These are phyloP conservation scores for Mus pahari DNA, from an alignment of 2,113 vertebrate genomes.

Conservation along the genomic window DNA sequence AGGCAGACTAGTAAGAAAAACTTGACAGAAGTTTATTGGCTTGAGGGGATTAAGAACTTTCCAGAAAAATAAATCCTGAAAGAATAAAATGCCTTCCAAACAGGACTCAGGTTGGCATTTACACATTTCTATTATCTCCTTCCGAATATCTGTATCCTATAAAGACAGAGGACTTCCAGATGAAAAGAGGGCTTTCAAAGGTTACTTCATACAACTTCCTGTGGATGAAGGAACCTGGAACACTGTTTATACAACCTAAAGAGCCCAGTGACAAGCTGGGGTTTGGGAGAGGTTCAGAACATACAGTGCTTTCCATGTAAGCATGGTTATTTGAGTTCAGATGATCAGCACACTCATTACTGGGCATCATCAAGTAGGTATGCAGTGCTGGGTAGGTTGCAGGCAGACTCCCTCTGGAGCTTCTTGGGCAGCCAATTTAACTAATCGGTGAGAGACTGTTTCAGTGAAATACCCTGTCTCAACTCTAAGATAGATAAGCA, in stretches of 20 bases:
- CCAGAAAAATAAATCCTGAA: neutral
- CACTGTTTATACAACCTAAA: neutral
- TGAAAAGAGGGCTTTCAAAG: neutral
- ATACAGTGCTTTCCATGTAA: neutral
- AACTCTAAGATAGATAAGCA: neutral
- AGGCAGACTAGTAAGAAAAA: neutral
- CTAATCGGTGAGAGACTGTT: no score
- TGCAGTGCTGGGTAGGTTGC: neutral
- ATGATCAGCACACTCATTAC: neutral
- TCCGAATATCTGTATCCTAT: fast-evolving
- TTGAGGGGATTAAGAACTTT: constrained; percentile 24
- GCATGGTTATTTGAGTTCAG: neutral
- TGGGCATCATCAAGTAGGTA: neutral
- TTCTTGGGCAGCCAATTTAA: neutral
- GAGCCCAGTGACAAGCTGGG: neutral
- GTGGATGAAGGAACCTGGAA: neutral
- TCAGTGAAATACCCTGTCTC: neutral
- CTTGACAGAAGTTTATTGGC: constrained; percentile 9
- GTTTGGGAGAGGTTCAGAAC: neutral
- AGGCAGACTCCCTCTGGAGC: neutral
- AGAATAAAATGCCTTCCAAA: constrained; percentile 12
- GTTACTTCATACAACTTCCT: neutral
- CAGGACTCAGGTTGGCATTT: neutral
- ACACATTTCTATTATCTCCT: neutral
- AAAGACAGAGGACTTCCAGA: neutral